Percentiles rank a stretch among this genome's conserved stretches.
Conservation (phyloP, 1,140 invertebrate species). For the Thrips palmi region DNA sequence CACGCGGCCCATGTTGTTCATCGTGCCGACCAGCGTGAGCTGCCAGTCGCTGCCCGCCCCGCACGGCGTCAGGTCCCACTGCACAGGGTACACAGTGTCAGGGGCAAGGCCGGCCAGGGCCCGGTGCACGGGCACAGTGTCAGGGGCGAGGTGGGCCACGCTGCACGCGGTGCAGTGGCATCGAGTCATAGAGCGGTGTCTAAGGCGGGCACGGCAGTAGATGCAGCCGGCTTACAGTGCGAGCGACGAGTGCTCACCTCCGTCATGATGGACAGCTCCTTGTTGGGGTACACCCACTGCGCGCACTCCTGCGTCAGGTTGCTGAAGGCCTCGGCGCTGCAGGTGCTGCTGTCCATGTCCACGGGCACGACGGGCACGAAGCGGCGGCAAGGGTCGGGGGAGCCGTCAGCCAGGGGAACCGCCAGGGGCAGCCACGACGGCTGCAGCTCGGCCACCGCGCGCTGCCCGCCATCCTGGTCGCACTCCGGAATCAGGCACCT, state of each 20-base stretch:
- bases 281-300: constrained; percentile 25
- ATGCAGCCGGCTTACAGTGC: not conserved
- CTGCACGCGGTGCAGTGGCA: not conserved
- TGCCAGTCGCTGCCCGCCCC: constrained; percentile 43
- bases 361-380: constrained; percentile 23
- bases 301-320: constrained; percentile 22
- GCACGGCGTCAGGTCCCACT: no score
- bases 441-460: constrained; percentile 15
- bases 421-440: constrained; percentile 33
- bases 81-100: constrained; percentile 29
- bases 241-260: constrained; percentile 20
- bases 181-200: not conserved
- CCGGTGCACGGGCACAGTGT: no score
- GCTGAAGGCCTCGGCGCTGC: constrained; percentile 23
- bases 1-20: constrained; percentile 51
- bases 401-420: no score
- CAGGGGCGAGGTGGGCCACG: no score
- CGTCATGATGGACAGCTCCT: constrained; percentile 27
- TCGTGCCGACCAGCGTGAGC: constrained; percentile 45
- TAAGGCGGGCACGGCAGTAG: not conserved
- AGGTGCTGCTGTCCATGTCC: constrained; percentile 25
- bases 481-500: constrained; percentile 47
- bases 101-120: constrained; percentile 30
- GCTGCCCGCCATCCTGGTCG: no score
- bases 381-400: constrained; percentile 19